Base-by-base conservation (phyloP, 2,113 vertebrate species). In the Gambusia holbrooki region DNA sequence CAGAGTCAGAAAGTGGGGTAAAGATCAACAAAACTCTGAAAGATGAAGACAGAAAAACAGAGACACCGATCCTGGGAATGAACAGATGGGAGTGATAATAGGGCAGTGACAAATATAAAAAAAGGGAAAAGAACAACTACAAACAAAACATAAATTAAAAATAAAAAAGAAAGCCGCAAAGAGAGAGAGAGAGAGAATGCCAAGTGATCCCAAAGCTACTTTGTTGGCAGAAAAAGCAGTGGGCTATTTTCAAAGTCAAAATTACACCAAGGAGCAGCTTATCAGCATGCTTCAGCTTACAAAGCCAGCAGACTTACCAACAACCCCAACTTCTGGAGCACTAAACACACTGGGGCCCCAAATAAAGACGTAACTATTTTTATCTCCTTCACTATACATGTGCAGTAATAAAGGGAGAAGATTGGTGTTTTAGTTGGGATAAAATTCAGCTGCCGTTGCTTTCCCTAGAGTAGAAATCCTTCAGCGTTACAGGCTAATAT, bases 171-270 rank as follows among this genome's bases (percentile, higher is more conserved):
- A 83, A 84, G 73, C 40, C 69, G 82, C 73, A 80, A 73, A 67
- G 58, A 71, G 35, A 37, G 35, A 37, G 33, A 9, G 33, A 9
- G 35, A 37, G n/a, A 78, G 66, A 77, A 74, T 54, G 65, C 86
- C 89, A 76, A 89, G 79, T 73, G 71, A 71, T 88, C 89, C 89
- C 90, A 84, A 75, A 85, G 86, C 90, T 83, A 74, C 74, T 79
- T 66, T 74, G 74, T 87, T 91, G 89, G 92, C 92, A 91, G 81
- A 73, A 73, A 58, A 81, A 35, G 83, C 81, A 74, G 68, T 17
- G 80, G 86, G 83, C 88, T 81, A 89, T 80, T 89, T 92, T 88
- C 76, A 86, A 92, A 91, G 90, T 87, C 88, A 90, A 87, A 84
- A 86, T 86, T 79, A 85, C 87, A 87, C 85, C 60, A 45, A 86